Conservation (phyloP, 2,797 vertebrate species). For the Ataeniobius toweri region DNA sequence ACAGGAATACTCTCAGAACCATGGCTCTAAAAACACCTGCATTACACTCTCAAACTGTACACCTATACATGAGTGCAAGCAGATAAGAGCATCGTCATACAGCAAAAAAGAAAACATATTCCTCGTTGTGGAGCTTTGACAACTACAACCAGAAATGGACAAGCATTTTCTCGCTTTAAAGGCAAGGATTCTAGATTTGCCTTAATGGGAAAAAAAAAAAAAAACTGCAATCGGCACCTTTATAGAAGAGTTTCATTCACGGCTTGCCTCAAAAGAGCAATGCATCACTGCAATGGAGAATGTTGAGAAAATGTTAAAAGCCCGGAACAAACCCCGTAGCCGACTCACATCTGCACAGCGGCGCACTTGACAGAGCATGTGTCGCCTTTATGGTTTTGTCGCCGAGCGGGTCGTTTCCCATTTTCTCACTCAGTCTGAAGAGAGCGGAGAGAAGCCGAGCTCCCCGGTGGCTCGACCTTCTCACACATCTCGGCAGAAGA, state of each 20-base stretch:
- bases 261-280: conserved; percentile 48
- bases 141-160: conserved; percentile 7
- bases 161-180: conserved; percentile 42
- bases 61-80: neutral
- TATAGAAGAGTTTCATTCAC: conserved; percentile 39
- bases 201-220: neutral
- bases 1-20: conserved; percentile 44
- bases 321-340: conserved; percentile 45
- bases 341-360: conserved; percentile 38
- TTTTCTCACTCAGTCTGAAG: conserved; percentile 50
- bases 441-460: conserved; percentile 38
- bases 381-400: conserved; percentile 32
- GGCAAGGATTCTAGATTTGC: conserved; percentile 31
- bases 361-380: conserved; percentile 39
- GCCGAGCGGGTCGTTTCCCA: conserved; percentile 14
- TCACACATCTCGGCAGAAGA: conserved; percentile 48
- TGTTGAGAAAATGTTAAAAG: conserved; percentile 36
- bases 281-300: conserved; percentile 51
- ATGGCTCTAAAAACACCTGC: conserved; percentile 23
- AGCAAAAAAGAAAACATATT: conserved; percentile 21
- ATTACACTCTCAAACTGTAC: conserved; percentile 19
- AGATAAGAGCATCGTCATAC: conserved; percentile 17
- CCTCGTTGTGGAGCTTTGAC: conserved; percentile 9
- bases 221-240: conserved; percentile 26
- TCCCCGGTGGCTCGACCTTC: conserved; percentile 67